These are phyloP conservation scores for Chrysotoxum bicinctum DNA, from an alignment of 2,888 invertebrate genomes.

Conservation along the genomic window DNA sequence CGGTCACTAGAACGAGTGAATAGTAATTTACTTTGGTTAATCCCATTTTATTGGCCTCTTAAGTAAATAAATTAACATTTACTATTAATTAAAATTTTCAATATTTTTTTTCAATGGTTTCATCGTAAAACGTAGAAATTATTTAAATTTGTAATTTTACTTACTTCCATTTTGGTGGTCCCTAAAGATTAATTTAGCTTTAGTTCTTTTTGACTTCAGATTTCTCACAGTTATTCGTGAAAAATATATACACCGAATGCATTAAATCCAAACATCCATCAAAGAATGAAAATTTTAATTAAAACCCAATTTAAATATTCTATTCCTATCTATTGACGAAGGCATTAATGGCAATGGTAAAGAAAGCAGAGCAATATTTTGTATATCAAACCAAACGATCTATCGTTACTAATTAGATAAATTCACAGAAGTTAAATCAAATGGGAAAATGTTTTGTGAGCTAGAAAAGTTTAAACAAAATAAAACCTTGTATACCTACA, in stretches of 20 bases:
- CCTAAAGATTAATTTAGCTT: neutral
- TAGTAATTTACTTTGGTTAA: no score
- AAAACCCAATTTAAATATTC: neutral
- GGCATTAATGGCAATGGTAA: neutral
- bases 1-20: no score
- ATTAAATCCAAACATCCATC: neutral
- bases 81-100: no score
- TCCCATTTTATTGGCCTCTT: no score
- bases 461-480: neutral
- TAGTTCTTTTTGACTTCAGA: neutral
- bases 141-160: no score
- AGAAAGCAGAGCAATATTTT: constrained; percentile 9
- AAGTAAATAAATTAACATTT: no score
- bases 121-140: no score
- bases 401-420: constrained; percentile 1
- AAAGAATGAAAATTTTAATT: neutral
- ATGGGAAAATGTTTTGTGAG: neutral
- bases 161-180: constrained; percentile 1
- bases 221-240: neutral
- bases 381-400: neutral
- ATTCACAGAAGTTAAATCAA: neutral
- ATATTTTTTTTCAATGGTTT: no score
- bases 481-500: neutral
- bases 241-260: neutral
- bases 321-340: neutral